Base-by-base conservation (phyloP, 2,888 invertebrate species). In the Kryphioiulus occultus region DNA sequence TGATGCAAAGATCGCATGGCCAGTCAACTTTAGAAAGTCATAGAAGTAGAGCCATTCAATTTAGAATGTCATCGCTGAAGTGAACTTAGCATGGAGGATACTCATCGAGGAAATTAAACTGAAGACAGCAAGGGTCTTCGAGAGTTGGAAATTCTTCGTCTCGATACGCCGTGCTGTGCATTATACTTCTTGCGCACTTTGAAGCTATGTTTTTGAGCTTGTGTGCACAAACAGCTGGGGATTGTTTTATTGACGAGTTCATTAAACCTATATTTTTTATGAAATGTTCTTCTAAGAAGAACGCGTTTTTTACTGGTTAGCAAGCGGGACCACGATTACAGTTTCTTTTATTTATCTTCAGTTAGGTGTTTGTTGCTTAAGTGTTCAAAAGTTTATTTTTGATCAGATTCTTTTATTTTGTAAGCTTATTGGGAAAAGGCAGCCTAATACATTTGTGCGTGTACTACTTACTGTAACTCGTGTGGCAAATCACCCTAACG, bases 1-100 rank as follows among this genome's bases (percentile, higher is more conserved):
- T 92, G 98, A 98, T 91, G 98, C 98, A 42, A 98, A 98, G 93
- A 98, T 99, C 90, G 98, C 98, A 88, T 99, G 98, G 98, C 98
- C 98, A 22, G 90, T 89, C 39, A 88, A 88, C 42, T 84, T 84
- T n/a, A 35, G 84, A 17, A 84, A 42, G 22, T 84, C 84, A 10
- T 84, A 84, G 68, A 26, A 68, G 68, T 26, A n/a, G 15, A 22
- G 19, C 68, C 22, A 26, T 7, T 68, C 68, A 2, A 22, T 7
- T 68, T 22, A 26, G 10, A 5, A 68, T 68, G 22, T 68, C 68
- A 68, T 68, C 68, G 26, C 9, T 68, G 26, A 26, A 9, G 10
- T 68, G 68, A 10, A 26, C 68, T 12, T n/a, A 59, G 22, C 53
- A 59, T 59, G 59, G 15, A 47, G 12, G 10, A 47, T 47, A 17